Percentiles rank a stretch among this genome's conserved stretches.
Evolutionary conservation across 2,888 invertebrate genomes (phyloP).

Genomic region (Volucella inflata): DNA sequence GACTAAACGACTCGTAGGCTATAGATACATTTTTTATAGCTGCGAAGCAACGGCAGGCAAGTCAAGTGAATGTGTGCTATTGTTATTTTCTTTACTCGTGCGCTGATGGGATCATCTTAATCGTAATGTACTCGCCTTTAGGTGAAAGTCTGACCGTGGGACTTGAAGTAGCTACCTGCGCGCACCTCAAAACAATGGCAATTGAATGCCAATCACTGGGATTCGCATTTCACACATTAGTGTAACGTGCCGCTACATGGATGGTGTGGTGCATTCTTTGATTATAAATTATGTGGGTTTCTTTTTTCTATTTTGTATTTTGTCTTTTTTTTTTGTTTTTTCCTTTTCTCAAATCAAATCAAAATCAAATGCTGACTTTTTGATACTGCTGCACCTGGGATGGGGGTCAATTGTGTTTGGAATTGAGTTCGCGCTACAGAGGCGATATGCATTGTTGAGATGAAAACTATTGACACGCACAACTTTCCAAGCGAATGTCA

Average conservation of each 20-base stretch:
- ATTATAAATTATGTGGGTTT: conserved; percentile 64
- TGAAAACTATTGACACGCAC: conserved; percentile 73
- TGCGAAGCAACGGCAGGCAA: conserved; percentile 11
- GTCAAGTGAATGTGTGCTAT: conserved; percentile 45
- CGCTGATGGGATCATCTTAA: conserved; percentile 68
- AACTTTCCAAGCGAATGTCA: conserved; percentile 73
- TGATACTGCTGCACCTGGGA: conserved; percentile 54
- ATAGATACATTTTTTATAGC: conserved; percentile 21
- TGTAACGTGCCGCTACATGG: conserved; percentile 39
- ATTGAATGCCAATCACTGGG: conserved; percentile 70
- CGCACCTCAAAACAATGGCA: conserved; percentile 62
- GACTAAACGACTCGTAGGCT: not conserved
- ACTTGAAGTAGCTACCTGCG: conserved; percentile 39
- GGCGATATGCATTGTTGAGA: conserved; percentile 50
- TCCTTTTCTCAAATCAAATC: conserved; percentile 47
- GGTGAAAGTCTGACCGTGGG: conserved; percentile 74
- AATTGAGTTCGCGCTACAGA: conserved; percentile 44
- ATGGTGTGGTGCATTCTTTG: conserved; percentile 44
- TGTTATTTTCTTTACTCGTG: conserved; percentile 64
- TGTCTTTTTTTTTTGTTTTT: too few relatives aligned
- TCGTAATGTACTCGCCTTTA: conserved; percentile 64
- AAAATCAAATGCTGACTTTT: conserved; percentile 43
- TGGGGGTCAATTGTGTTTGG: conserved; percentile 56
- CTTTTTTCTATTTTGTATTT: conserved; percentile 32
- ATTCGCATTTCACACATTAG: conserved; percentile 72